Percentiles rank a stretch among this genome's conserved stretches.
Evolutionary conservation across 2,888 invertebrate species (phyloP).

Genomic region (Acrobasis suavella): DNA sequence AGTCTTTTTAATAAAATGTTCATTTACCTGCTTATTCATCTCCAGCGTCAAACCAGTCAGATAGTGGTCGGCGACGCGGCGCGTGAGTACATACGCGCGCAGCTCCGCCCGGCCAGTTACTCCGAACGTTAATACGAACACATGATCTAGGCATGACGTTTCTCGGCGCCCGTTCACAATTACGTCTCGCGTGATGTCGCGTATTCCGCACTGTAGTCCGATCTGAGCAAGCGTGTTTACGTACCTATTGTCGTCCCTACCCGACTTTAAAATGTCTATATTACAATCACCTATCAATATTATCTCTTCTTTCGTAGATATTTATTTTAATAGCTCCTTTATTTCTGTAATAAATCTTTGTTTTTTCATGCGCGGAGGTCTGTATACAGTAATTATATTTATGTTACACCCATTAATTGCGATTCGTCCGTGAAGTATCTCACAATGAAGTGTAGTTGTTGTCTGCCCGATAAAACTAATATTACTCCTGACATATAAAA

Average conservation of each 20-base stretch:
- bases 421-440: too few relatives aligned
- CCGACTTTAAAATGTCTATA: neutral
- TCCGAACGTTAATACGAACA: too few relatives aligned
- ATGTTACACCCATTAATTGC: too few relatives aligned
- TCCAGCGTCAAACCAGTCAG: conserved; percentile 8
- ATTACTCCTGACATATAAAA: too few relatives aligned
- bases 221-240: conserved; percentile 1
- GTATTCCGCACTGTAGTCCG: conserved; percentile 13
- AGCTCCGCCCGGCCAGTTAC: too few relatives aligned
- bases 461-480: too few relatives aligned
- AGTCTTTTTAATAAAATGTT: neutral
- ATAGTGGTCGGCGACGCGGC: conserved; percentile 14
- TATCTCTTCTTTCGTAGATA: neutral
- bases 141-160: too few relatives aligned
- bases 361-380: neutral
- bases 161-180: neutral
- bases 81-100: conserved; percentile 10
- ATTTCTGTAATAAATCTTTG: neutral
- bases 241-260: neutral
- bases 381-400: neutral
- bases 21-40: neutral
- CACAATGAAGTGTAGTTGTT: too few relatives aligned
- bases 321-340: neutral
- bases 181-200: conserved; percentile 7
- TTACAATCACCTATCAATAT: neutral